Evolutionary conservation across 1,140 invertebrate genomes (phyloP).

Genomic region (Megalopta genalis): DNA sequence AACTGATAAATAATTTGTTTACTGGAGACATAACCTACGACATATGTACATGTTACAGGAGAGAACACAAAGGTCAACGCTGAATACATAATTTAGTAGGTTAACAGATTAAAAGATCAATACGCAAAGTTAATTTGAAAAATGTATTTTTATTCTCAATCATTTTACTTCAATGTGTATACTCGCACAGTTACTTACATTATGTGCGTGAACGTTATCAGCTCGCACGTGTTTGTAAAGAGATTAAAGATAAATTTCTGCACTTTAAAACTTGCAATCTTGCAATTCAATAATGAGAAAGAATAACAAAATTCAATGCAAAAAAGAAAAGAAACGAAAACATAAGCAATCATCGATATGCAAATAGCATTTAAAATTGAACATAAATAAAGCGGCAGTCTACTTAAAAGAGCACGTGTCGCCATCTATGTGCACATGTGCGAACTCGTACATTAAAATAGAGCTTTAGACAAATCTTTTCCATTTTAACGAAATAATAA

Average conservation of each 20-base stretch:
- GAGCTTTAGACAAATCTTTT: neutral
- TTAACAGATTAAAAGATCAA: neutral
- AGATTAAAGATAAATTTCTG: neutral
- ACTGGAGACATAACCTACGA: slow-evolving; percentile 14
- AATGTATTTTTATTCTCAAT: slow-evolving; percentile 4
- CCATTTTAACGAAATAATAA: neutral
- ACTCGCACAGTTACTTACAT: neutral
- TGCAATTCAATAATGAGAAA: neutral
- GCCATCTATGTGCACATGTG: neutral
- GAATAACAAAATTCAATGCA: neutral
- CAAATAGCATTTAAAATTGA: neutral
- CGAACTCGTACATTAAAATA: neutral
- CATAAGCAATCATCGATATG: neutral
- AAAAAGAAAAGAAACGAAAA: neutral
- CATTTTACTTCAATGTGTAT: neutral
- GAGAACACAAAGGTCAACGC: neutral
- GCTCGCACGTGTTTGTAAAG: neutral
- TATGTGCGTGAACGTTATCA: neutral
- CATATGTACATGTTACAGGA: neutral
- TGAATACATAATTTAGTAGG: neutral
- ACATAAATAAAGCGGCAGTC: neutral
- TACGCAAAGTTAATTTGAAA: neutral
- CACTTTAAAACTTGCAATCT: neutral
- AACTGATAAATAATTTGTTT: slow-evolving; percentile 19
- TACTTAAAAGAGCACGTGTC: neutral